Percentiles rank a stretch among this genome's conserved stretches.
Evolutionary conservation across 2,888 invertebrate species (phyloP).

Genomic region (Ecliptopera silaceata): DNA sequence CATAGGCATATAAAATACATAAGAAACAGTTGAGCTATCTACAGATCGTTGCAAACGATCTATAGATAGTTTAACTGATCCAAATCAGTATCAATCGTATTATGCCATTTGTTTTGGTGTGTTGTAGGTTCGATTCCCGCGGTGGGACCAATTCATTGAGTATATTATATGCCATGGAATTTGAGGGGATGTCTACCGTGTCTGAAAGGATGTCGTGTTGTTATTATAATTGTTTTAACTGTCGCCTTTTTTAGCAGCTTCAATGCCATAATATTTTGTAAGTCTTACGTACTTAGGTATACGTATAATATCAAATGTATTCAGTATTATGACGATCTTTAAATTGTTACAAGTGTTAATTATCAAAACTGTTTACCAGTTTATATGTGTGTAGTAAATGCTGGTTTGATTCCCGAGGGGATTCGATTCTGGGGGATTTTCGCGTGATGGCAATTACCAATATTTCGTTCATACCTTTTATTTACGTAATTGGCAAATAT

Average conservation of each 20-base stretch:
- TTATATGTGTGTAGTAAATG: background rate
- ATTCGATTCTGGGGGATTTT: too few species aligned
- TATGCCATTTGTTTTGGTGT: too few species aligned
- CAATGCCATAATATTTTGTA: constrained; percentile 24
- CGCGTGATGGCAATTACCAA: too few species aligned
- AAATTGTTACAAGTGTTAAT: constrained; percentile 2
- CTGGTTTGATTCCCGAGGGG: background rate
- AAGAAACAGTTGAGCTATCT: too few species aligned
- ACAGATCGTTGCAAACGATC: too few species aligned
- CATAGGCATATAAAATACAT: too few species aligned
- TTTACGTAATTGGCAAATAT: too few species aligned
- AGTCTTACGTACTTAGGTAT: constrained; percentile 26
- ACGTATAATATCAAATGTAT: constrained; percentile 30
- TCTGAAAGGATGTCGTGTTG: too few species aligned
- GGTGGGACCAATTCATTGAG: background rate
- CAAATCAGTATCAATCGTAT: too few species aligned
- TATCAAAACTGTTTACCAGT: background rate
- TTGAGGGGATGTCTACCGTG: background rate
- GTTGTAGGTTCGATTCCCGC: background rate
- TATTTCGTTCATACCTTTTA: too few species aligned
- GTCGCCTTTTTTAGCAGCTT: constrained; percentile 1
- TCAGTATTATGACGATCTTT: constrained; percentile 34
- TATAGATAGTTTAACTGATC: too few species aligned
- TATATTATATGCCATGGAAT: background rate
- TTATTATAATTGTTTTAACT: background rate